Conservation (phyloP, 2,113 vertebrate genomes). For the Pluvialis apricaria region DNA sequence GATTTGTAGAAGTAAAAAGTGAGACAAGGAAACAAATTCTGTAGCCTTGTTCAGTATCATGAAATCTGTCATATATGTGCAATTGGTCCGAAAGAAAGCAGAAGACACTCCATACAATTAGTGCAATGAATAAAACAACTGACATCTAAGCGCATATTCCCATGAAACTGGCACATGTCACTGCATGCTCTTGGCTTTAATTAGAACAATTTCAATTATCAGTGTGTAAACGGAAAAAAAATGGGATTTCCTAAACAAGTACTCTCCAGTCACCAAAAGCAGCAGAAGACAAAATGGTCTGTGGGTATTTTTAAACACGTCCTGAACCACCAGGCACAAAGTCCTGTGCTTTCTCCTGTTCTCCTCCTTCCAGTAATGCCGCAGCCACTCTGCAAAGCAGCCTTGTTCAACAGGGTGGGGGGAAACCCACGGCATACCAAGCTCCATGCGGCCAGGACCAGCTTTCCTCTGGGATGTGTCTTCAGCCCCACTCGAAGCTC, state of each 20-base stretch:
- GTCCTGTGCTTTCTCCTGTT: background rate
- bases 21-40: background rate
- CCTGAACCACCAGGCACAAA: background rate
- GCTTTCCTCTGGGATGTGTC: background rate
- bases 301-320: background rate
- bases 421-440: background rate
- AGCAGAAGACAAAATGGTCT: background rate
- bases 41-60: background rate
- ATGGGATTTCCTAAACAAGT: background rate
- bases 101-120: background rate
- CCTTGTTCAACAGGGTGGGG: background rate
- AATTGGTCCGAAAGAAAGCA: background rate
- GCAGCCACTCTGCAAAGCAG: background rate
- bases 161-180: background rate
- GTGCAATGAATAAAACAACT: background rate
- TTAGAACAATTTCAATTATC: background rate
- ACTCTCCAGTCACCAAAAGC: background rate
- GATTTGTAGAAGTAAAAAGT: background rate
- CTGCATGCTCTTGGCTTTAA: background rate
- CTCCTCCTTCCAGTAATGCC: background rate
- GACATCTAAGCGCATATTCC: background rate
- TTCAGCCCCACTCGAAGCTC: background rate
- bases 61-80: background rate
- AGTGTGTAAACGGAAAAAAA: background rate
- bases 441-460: background rate